Evolutionary conservation across 64 coral and sea anemone genomes (phyloP).

Genomic region (Montipora efflorescens): DNA sequence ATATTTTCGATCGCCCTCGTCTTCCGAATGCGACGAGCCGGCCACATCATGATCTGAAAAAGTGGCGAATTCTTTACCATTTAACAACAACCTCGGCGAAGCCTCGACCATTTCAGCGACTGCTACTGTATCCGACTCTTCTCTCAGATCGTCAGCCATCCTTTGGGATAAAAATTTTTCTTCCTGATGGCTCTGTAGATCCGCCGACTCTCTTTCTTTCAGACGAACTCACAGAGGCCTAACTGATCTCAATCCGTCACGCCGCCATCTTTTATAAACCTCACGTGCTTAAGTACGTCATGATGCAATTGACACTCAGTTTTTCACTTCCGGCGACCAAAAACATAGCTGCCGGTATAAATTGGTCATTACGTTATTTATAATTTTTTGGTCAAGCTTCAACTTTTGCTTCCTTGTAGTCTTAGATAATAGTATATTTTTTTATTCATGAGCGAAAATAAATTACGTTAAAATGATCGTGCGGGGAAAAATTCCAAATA

Average conservation of each 20-base stretch:
- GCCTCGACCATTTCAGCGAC: slow-evolving; percentile 52
- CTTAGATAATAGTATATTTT: background rate
- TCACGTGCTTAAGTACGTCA: slow-evolving; percentile 69
- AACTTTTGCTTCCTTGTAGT: slow-evolving; percentile 20
- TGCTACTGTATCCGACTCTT: background rate
- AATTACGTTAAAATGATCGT: background rate
- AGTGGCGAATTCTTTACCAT: slow-evolving; percentile 73
- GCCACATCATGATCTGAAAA: slow-evolving; percentile 94
- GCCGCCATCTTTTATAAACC: slow-evolving; percentile 68
- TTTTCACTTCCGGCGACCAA: slow-evolving; percentile 42
- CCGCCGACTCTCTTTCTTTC: background rate
- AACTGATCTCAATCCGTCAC: background rate
- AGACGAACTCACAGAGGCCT: background rate
- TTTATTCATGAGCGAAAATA: background rate
- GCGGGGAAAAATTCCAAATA: background rate
- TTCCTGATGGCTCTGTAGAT: slow-evolving; percentile 66
- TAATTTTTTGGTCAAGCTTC: background rate
- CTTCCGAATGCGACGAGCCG: slow-evolving; percentile 88
- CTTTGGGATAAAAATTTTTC: slow-evolving; percentile 45
- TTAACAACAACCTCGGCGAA: slow-evolving; percentile 88
- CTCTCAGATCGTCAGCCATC: slow-evolving; percentile 89
- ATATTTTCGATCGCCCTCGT: slow-evolving; percentile 70
- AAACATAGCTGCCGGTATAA: background rate
- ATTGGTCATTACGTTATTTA: slow-evolving; percentile 21
- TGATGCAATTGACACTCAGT: slow-evolving; percentile 73